Conservation (phyloP, 1,140 invertebrate species). For the Ooceraea biroi region DNA sequence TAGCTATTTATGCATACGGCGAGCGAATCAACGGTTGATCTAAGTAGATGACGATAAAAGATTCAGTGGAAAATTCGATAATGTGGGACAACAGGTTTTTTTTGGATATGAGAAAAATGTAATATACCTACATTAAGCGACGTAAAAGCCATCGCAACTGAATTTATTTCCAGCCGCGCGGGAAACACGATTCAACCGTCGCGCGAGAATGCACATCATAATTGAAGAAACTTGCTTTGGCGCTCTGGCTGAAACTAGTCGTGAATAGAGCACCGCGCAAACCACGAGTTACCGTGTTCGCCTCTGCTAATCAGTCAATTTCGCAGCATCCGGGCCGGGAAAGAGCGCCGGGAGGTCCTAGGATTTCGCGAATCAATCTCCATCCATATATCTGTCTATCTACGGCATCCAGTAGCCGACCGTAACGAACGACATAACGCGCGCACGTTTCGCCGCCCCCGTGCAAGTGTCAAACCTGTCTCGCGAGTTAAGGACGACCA, state of each 20-base stretch:
- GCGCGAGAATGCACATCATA: neutral
- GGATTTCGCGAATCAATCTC: slow-evolving; percentile 52
- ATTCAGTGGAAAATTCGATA: neutral
- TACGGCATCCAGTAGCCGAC: neutral
- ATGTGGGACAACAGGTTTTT: neutral
- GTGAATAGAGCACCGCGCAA: neutral
- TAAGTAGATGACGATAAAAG: neutral
- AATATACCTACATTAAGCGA: slow-evolving; percentile 22
- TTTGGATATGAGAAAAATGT: too few species aligned
- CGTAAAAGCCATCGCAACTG: neutral
- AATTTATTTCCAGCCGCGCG: neutral
- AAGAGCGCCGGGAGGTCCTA: neutral
- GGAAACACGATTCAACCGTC: neutral
- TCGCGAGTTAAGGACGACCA: slow-evolving; percentile 20
- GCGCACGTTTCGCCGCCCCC: neutral
- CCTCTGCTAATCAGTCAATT: slow-evolving; percentile 52
- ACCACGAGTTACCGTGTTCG: neutral
- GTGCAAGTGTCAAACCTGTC: slow-evolving; percentile 23
- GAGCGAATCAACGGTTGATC: too few species aligned
- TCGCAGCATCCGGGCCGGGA: slow-evolving; percentile 16
- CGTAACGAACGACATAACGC: neutral
- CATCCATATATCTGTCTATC: slow-evolving; percentile 38
- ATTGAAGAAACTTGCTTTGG: too few species aligned
- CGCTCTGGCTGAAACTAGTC: neutral
- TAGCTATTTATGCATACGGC: too few species aligned